Conservation (phyloP, 2,888 invertebrate genomes). For the Lacanobia wlatinum region DNA sequence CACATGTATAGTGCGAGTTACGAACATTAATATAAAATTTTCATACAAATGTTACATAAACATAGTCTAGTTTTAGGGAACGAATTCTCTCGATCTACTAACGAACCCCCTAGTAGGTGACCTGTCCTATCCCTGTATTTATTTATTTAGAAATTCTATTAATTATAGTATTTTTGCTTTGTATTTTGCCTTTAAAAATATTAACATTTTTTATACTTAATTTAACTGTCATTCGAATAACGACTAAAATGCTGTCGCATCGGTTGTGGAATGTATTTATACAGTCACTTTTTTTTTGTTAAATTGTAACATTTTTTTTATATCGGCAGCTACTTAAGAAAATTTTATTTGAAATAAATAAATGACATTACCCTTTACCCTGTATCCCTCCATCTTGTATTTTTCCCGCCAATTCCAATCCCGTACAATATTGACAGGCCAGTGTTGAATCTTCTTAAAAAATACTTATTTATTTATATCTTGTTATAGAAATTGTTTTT, state of each 20-base stretch:
- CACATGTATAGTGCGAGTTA: too few relatives aligned
- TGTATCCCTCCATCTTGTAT: slow-evolving; percentile 61
- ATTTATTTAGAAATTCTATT: slow-evolving; percentile 85
- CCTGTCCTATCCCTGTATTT: slow-evolving; percentile 85
- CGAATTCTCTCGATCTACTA: slow-evolving; percentile 70
- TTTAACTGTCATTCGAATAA: slow-evolving; percentile 64
- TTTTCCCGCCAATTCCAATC: slow-evolving; percentile 70
- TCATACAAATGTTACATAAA: too few relatives aligned
- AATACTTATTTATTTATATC: slow-evolving; percentile 87
- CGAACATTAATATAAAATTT: too few relatives aligned
- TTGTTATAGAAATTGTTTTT: slow-evolving; percentile 88
- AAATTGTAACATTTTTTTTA: slow-evolving; percentile 82
- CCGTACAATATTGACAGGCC: slow-evolving; percentile 90
- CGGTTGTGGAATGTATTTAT: slow-evolving; percentile 85
- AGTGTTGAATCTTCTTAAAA: slow-evolving; percentile 88
- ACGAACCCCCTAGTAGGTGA: slow-evolving; percentile 74
- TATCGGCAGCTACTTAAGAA: slow-evolving; percentile 89
- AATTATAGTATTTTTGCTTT: slow-evolving; percentile 84
- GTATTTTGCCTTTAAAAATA: slow-evolving; percentile 85
- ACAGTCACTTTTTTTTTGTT: slow-evolving; percentile 81
- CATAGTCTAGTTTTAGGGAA: slow-evolving; percentile 18
- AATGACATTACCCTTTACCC: slow-evolving; percentile 82
- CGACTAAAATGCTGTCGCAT: slow-evolving; percentile 70
- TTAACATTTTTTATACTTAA: slow-evolving; percentile 72
- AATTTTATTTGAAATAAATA: slow-evolving; percentile 88